Percentiles rank a stretch among this genome's conserved stretches.
Conservation (phyloP, 2,888 invertebrate species). For the Nomada fucata region DNA sequence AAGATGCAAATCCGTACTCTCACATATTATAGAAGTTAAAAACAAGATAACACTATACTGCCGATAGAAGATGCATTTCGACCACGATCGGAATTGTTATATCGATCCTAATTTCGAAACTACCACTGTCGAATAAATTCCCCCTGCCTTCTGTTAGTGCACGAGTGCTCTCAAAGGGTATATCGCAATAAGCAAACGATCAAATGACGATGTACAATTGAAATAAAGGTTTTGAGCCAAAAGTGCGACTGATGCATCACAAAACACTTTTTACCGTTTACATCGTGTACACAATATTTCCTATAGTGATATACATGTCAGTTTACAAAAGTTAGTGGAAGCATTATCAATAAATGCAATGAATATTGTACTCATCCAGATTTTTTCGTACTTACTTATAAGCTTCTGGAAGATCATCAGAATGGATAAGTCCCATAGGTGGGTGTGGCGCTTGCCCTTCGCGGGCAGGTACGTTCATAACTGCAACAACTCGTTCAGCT, state of each 20-base stretch:
- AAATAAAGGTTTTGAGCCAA: slow-evolving; percentile 44
- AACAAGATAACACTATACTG: slow-evolving; percentile 44
- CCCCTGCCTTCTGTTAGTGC: slow-evolving; percentile 56
- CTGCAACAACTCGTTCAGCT: slow-evolving; percentile 94
- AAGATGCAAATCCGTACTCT: slow-evolving; percentile 55
- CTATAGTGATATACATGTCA: slow-evolving; percentile 60
- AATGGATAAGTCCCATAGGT: slow-evolving; percentile 92
- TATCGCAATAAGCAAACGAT: slow-evolving; percentile 51
- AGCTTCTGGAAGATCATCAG: slow-evolving; percentile 91
- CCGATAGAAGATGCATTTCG: slow-evolving; percentile 46
- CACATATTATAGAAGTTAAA: slow-evolving; percentile 41
- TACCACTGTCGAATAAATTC: slow-evolving; percentile 43
- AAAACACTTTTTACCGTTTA: slow-evolving; percentile 56
- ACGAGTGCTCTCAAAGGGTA: slow-evolving; percentile 58
- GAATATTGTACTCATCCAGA: slow-evolving; percentile 48
- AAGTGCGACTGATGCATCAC: slow-evolving; percentile 64
- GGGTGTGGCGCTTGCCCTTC: slow-evolving; percentile 90
- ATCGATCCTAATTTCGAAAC: slow-evolving; percentile 49
- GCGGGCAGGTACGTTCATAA: slow-evolving; percentile 92
- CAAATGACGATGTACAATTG: slow-evolving; percentile 42
- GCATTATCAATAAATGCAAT: slow-evolving; percentile 58
- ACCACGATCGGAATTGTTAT: slow-evolving; percentile 38
- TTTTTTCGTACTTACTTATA: slow-evolving; percentile 90
- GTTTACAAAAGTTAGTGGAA: slow-evolving; percentile 69
- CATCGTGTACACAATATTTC: slow-evolving; percentile 58